Percentiles rank a stretch among this genome's conserved stretches.
Conservation (phyloP, 1,140 invertebrate species). For the Bombus sibiricus region DNA sequence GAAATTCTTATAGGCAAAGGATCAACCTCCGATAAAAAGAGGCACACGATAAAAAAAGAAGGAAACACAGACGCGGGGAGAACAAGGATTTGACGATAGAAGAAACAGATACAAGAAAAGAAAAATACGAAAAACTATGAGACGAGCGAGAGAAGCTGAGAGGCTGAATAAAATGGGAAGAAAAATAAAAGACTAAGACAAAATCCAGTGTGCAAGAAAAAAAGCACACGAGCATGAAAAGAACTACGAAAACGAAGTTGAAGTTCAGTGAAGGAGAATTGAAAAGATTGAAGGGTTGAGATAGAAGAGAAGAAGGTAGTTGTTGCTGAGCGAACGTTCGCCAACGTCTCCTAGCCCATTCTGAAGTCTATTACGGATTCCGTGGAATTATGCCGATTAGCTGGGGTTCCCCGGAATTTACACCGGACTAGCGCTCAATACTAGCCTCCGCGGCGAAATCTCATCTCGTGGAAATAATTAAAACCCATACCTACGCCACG, state of each 20-base stretch:
- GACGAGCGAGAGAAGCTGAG: background rate
- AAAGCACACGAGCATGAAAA: background rate
- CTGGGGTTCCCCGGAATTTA: constrained; percentile 70
- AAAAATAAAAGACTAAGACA: background rate
- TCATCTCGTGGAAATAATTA: constrained; percentile 74
- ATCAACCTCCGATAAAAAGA: background rate
- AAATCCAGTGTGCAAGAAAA: background rate
- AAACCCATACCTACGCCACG: constrained; percentile 62
- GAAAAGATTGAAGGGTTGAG: background rate
- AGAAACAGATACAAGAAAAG: background rate
- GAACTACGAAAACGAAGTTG: background rate
- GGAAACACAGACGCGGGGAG: background rate
- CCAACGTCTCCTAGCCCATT: constrained; percentile 58
- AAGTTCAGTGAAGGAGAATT: background rate
- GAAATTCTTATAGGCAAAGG: background rate
- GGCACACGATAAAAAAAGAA: background rate
- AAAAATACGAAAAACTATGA: background rate
- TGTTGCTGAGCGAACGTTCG: constrained; percentile 57
- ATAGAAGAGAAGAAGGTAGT: background rate
- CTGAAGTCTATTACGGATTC: constrained; percentile 74
- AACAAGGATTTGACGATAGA: background rate
- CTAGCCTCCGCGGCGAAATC: constrained; percentile 67
- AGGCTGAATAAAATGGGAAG: background rate
- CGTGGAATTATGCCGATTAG: constrained; percentile 75
- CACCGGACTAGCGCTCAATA: constrained; percentile 71